Evolutionary conservation across 2,888 invertebrate species (phyloP), one percentile per base, ranked within the genome.

Genomic region (Agonopterix heracliana): DNA sequence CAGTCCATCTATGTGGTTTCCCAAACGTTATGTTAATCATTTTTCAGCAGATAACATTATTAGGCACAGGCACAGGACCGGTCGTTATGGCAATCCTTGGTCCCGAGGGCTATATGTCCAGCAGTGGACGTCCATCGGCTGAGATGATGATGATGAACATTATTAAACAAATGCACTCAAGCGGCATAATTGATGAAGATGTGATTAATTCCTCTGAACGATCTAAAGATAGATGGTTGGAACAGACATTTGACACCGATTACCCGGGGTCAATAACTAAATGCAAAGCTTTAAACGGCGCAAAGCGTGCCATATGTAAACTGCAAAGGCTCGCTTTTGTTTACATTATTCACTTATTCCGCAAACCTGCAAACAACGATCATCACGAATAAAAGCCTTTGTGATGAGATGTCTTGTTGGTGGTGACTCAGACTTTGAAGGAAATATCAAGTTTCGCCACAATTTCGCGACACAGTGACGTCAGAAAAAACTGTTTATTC

Each of bases 361-460:
- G 77, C 67, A 78, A 77, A 71, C 64, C 59, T 56, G 74, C 72
- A 83, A 85, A 85, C 78, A 82, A 55, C 61, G 69, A 82, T 84
- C 72, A 81, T 84, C 72, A 67, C 68, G 71, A 72, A 77, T 75
- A 68, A 69, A 46, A 79, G 71, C 69, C 78, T 85, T 85, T 85
- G 82, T 83, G 76, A 72, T 85, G 82, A 82, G 76, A 72, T 66
- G 68, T 58, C 64, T 67, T 81, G 68, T 84, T 81, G 80, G 69
- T 9, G 17, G 73, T 85, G 86, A 85, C 66, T 86, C 86, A 85
- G 65, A 64, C 12, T 66, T 66, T 58, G 72, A 74, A 71, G 72
- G 71, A 74, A 74, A 59, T 54, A 59, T 67, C 61, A 61, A 63
- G 64, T 68, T 74, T 70, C 65, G 68, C 67, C 26, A 26, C 1